These are phyloP conservation scores for Styela clava DNA, from an alignment of 23 tunicate species.

Conservation along the genomic window DNA sequence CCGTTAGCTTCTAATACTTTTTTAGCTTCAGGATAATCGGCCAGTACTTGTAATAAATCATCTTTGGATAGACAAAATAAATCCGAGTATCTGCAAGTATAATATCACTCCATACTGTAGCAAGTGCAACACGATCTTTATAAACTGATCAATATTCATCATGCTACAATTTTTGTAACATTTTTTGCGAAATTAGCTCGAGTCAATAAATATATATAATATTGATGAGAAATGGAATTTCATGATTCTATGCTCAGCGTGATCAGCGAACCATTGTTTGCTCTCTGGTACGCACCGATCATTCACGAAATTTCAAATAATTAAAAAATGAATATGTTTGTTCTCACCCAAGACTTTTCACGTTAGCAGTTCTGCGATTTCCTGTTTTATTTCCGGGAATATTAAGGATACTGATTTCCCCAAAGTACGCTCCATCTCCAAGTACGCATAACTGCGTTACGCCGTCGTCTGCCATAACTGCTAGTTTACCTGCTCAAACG, in stretches of 20 bases:
- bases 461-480: conserved; percentile 94
- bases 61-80: conserved; percentile 92
- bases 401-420: conserved; percentile 91
- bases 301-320: too few species aligned
- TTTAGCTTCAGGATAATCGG: conserved; percentile 94
- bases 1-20: conserved; percentile 88
- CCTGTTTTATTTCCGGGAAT: conserved; percentile 92
- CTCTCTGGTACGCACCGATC: too few species aligned
- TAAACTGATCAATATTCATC: too few species aligned
- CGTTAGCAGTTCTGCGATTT: conserved; percentile 93
- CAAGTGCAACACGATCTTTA: too few species aligned
- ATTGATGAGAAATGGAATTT: too few species aligned
- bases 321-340: too few species aligned
- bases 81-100: conserved; percentile 65
- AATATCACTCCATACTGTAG: too few species aligned
- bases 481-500: conserved; percentile 66
- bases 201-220: too few species aligned
- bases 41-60: conserved; percentile 78
- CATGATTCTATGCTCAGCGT: too few species aligned
- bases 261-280: too few species aligned
- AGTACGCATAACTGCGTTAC: conserved; percentile 83
- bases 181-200: too few species aligned
- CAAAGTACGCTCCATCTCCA: conserved; percentile 89
- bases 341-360: conserved; percentile 78
- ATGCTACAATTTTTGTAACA: too few species aligned